Evolutionary conservation across 1,140 invertebrate genomes (phyloP), one percentile per base, ranked within the genome.

Genomic region (Drosophila ohnishii): DNA sequence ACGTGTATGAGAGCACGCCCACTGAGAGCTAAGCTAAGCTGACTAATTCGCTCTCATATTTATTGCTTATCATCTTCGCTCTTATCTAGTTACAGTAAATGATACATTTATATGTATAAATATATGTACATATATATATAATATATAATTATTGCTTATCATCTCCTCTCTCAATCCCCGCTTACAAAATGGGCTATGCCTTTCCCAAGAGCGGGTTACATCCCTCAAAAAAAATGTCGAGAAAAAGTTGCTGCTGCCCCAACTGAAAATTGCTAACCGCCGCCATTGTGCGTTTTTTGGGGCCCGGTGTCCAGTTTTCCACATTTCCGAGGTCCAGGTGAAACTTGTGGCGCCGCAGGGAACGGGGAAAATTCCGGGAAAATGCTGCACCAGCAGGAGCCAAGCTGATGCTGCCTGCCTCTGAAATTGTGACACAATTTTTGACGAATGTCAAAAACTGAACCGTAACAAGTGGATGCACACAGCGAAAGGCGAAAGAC

Each of bases 391-490:
- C 34, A 22, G 13, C 50, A 16, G 13, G 30, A 16, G n/a, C 16
- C 32, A 22, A 11, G 44, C 32, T 25, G 22, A 25, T 16, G 39
- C 19, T 22, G 42, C 7, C 34, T 19, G 48, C 30, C 60, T 62
- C 61, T 69, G 39, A 81, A 85, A 85, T 85, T 84, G 79, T 85
- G 81, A 85, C 81, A 85, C 81, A 85, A 78, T 85, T 85, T 84
- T 86, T 85, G 78, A 85, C 75, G 82, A 77, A 85, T 85, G 81
- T 77, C 81, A 72, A 85, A 78, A 84, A 65, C 81, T 78, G 81
- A 85, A 80, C 72, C 73, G 56, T 75, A 83, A 83, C 80, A 84
- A 80, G 80, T 76, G 63, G 56, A 73, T 55, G 71, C 40, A 61
- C 55, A 61, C 51, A 58, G 57, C 50, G 47, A 59, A 32, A 65